Evolutionary conservation across 2,888 invertebrate species (phyloP), one percentile per base, ranked within the genome.

Genomic region (Caenorhabditis imperialis): DNA sequence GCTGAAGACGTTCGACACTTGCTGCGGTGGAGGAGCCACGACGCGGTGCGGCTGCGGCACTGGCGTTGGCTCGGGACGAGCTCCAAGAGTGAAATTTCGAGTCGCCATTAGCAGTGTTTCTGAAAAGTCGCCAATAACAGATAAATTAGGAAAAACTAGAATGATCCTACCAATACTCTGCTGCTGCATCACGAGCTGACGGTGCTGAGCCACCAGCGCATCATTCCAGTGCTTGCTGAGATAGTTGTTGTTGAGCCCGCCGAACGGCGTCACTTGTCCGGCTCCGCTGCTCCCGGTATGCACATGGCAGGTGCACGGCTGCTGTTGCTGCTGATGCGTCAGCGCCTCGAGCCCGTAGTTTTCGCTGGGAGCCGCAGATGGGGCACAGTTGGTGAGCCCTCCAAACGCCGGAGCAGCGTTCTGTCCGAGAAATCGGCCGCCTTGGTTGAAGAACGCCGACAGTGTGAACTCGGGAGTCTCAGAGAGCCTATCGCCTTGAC

Each of bases 381-480:
- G 2, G 6, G 2, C 3, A 18, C 37, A 14, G 22, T 22, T 2
- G 58, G 27, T 2, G 48, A 48, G 65, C 25, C 65, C 60, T 20
- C 73, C 73, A 12, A 73, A 73, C 48, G 50, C 55, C 37, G 48
- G 48, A 5, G 42, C 12, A 1, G 53, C 53, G 44, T 73, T 73
- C 14, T 65, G 65, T 2, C 65, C 73, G 4, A 60, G n/a, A 14
- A 60, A 60, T 54, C 90, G 90, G 25, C 67, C 67, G 16, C 77
- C 77, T 53, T 72, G 67, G 51, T 50, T 37, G 55, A 70, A 71
- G 27, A 74, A 63, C 14, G 77, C 60, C n/a, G n/a, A n/a, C n/a
- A n/a, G n/a, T 30, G 73, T 63, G 8, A 72, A 57, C 42, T 72
- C 45, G 25, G 50, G 25, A 10, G 40, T 22, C 1, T 20, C 7